Evolutionary conservation across 2,113 vertebrate genomes (phyloP).

Genomic region (Paratilapia polleni): DNA sequence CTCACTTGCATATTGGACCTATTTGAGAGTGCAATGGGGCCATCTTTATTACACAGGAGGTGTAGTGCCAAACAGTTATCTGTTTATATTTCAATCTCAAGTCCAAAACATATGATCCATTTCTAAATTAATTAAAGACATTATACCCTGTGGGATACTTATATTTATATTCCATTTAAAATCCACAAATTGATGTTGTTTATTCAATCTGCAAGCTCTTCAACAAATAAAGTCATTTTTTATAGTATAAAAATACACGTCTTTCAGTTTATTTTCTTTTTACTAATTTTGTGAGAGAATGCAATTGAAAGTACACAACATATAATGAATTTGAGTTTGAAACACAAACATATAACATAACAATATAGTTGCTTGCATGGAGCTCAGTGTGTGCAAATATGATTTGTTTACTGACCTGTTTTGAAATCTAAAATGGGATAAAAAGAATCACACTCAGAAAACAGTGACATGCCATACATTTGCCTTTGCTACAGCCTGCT

Average conservation of each 20-base stretch:
- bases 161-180: conserved; percentile 47
- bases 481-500: conserved; percentile 22
- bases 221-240: neutral
- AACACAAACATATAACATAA: neutral
- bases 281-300: neutral
- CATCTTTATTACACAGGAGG: conserved; percentile 65
- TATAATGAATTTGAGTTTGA: too few species aligned
- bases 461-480: conserved; percentile 4
- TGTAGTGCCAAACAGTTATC: conserved; percentile 37
- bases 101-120: conserved; percentile 50
- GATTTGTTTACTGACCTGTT: neutral
- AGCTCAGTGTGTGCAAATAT: neutral
- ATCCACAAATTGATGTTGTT: conserved; percentile 37
- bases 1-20: conserved; percentile 64
- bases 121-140: conserved; percentile 63
- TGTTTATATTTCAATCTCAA: conserved; percentile 53
- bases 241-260: neutral
- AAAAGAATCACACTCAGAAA: conserved; percentile 1
- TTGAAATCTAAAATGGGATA: conserved; percentile 24
- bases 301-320: neutral
- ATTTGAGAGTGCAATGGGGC: conserved; percentile 50
- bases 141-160: conserved; percentile 35
- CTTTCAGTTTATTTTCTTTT: neutral
- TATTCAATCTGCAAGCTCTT: neutral
- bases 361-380: neutral